Evolutionary conservation across 2,113 vertebrate species (phyloP), one percentile per base, ranked within the genome.

Genomic region (Turdus rufiventris): DNA sequence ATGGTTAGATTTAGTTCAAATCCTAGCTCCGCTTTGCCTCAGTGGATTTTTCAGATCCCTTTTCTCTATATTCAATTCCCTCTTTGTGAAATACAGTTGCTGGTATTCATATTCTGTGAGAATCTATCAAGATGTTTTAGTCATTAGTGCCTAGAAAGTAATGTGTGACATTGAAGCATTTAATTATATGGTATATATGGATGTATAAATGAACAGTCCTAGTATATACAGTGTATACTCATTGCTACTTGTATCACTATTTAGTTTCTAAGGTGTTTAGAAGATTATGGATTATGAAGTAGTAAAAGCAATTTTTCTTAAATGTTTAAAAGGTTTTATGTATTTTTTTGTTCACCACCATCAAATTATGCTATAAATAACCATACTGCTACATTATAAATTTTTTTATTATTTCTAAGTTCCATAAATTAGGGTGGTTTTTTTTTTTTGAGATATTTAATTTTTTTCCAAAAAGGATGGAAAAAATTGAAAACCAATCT

Each of bases 371-470:
- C 34, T 51, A 18, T 74, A 62, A 85, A 62, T 67, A 73, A 36
- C 8, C 1, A 8, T 62, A n/a, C 12, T 33, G 10, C 9, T 88
- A 7, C 28, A 40, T 66, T 71, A 50, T 24, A 79, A 56, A 17
- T 7, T 29, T 25, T 25, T 88, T 72, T 62, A 38, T 50, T 40
- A 60, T 29, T 57, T 51, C 51, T n/a, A 63, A 71, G 9, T 61
- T 83, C 23, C 8, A 38, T 4, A 66, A n/a, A 43, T 4, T 33
- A 36, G 1, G 11, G 1, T 8, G 1, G 9, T 20, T 3, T 12
- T 16, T 81, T 16, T 81, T 60, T 70, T 40, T 16, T 66, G 26
- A 16, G 14, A 3, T 18, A 4, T 14, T 21, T 43, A 16, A 80
- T 86, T 77, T 56, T 29, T 71, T 51, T 9, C 23, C 3, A 63